Conservation (phyloP, 2,113 vertebrate genomes). For the Serilophus lunatus region DNA sequence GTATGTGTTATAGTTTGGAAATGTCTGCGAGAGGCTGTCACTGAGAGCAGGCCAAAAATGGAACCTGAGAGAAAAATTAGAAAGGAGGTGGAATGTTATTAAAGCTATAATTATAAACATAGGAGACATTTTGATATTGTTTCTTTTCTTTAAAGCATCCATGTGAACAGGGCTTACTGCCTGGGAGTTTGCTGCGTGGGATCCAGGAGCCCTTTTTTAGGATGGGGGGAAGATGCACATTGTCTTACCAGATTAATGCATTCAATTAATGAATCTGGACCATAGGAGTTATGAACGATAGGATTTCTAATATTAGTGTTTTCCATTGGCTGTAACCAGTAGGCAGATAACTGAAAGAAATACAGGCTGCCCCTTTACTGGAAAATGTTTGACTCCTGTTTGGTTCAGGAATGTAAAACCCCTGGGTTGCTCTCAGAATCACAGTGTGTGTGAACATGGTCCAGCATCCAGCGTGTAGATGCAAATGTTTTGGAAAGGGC, state of each 20-base stretch:
- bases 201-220: not conserved
- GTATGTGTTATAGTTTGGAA: not conserved
- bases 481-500: not conserved
- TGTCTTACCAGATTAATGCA: not conserved
- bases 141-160: not conserved
- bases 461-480: not conserved
- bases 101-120: not conserved
- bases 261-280: not conserved
- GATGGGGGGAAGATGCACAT: not conserved
- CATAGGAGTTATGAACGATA: not conserved
- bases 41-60: constrained; percentile 10
- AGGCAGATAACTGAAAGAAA: not conserved
- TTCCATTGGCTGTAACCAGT: not conserved
- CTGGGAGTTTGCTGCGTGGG: not conserved
- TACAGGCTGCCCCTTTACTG: not conserved
- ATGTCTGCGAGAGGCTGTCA: not conserved
- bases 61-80: not conserved
- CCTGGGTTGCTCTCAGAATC: not conserved
- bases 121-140: not conserved
- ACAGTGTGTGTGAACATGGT: rapidly evolving
- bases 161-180: not conserved
- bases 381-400: not conserved
- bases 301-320: not conserved
- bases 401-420: not conserved
- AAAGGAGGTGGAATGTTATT: constrained; percentile 21